Base-by-base conservation (phyloP, 1,140 invertebrate genomes). In the Psilanteris sp. region DNA sequence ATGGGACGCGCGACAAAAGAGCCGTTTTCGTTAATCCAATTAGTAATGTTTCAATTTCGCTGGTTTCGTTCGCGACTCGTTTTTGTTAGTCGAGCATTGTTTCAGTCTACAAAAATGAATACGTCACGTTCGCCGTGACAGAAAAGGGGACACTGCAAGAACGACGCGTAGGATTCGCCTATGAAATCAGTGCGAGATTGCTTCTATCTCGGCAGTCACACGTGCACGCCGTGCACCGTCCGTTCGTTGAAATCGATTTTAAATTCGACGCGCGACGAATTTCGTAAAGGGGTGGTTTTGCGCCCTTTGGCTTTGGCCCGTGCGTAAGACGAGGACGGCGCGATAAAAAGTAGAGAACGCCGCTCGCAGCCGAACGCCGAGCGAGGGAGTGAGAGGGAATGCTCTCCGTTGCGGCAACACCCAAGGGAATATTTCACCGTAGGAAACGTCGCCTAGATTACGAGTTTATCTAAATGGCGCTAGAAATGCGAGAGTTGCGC, bases 401-500 rank as follows among this genome's bases (percentile, higher is more conserved):
- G 24, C 36, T 22, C 76, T 55, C 44, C 57, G 55, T 57, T 61
- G 61, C 48, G 52, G 77, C 68, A 77, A 79, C 66, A 78, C 81
- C 81, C 79, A 76, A 64, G 82, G 78, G 74, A 85, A 85, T 87
- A 85, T 86, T 82, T 85, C 81, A 84, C 78, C 57, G 77, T 79
- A 83, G 80, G 79, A 84, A 86, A 83, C 75, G 82, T 78, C 76
- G 77, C 78, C 78, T 84, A 86, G 83, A 87, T 87, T 85, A 85
- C 84, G 81, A 85, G 84, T 86, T 86, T 85, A 86, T 87, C 85
- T 85, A 87, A 86, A 86, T 84, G 82, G 81, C 77, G 77, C 79
- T 80, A 85, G 78, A 80, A 81, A 83, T 72, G 77, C 67, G 73
- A 80, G 48, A 81, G 77, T 71, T 54, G 57, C 75, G 79, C 66